Percentiles rank a stretch among this genome's conserved stretches.
Conservation (phyloP, 1,140 invertebrate genomes). For the Megathymus violae region DNA sequence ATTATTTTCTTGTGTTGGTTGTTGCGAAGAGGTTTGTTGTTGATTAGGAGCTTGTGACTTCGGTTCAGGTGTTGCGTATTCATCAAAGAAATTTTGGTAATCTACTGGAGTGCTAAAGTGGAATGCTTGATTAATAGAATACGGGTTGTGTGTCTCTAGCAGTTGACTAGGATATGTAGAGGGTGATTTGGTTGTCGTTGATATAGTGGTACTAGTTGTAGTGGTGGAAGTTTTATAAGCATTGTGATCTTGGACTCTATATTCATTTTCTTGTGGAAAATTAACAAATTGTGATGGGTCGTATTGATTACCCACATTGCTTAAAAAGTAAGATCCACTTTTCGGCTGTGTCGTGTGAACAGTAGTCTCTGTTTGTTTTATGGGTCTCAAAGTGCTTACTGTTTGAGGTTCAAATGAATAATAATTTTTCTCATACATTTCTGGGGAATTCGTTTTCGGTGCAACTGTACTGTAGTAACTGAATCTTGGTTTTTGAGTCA, state of each 20-base stretch:
- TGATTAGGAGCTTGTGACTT: constrained; percentile 30
- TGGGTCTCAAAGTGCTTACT: constrained; percentile 61
- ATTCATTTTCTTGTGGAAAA: constrained; percentile 49
- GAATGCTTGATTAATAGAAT: constrained; percentile 79
- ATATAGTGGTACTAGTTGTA: constrained; percentile 46
- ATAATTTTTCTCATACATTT: constrained; percentile 61
- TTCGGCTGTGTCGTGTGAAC: constrained; percentile 46
- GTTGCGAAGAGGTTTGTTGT: constrained; percentile 35
- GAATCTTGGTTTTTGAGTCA: constrained; percentile 66
- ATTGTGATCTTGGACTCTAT: constrained; percentile 43
- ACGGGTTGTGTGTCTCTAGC: constrained; percentile 78
- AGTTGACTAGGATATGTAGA: constrained; percentile 67
- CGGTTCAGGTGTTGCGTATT: constrained; percentile 51
- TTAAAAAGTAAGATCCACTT: constrained; percentile 62
- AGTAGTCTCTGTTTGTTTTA: constrained; percentile 47
- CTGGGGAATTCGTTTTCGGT: constrained; percentile 54
- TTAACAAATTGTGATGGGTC: constrained; percentile 55
- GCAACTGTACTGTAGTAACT: constrained; percentile 69
- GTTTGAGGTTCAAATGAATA: constrained; percentile 74
- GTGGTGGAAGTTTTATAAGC: constrained; percentile 46
- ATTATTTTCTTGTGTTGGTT: constrained; percentile 44
- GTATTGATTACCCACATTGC: constrained; percentile 54
- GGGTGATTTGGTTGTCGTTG: constrained; percentile 54
- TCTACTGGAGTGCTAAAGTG: constrained; percentile 76
- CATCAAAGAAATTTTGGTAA: constrained; percentile 73